phyloP scores from a whole-genome alignment of 2,888 invertebrate genomes.

The Zygothrica quintamaculata region DNA sequence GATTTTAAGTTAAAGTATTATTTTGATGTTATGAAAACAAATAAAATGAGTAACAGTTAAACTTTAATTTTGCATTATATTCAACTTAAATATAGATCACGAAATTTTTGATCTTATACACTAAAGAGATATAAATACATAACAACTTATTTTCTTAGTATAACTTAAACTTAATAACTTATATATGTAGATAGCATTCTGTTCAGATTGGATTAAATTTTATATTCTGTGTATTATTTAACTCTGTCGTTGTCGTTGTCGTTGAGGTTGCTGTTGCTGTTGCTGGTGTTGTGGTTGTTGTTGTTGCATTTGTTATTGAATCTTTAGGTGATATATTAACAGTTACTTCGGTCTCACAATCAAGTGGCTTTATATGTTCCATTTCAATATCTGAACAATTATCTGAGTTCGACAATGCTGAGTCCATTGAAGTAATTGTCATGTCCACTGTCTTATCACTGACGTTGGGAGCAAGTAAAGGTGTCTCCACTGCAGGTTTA shows the following conservation, averaged over 20 bases:
- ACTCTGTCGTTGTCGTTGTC: conserved; percentile 39
- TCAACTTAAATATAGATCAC: conserved; percentile 71
- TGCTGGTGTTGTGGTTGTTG: conserved; percentile 30
- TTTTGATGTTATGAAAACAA: background rate
- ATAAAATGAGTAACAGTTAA: conserved; percentile 16
- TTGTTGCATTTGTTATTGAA: conserved; percentile 39
- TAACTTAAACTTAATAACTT: conserved; percentile 59
- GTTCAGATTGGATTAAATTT: conserved; percentile 23
- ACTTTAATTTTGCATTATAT: conserved; percentile 47
- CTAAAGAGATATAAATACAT: conserved; percentile 75
- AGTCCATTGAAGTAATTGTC: conserved; percentile 84
- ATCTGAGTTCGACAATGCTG: conserved; percentile 84
- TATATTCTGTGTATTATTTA: conserved; percentile 55
- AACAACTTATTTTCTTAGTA: conserved; percentile 67
- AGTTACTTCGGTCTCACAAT: conserved; percentile 44
- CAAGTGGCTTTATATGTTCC: conserved; percentile 66
- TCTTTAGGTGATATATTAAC: conserved; percentile 49
- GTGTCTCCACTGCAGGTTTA: conserved; percentile 68
- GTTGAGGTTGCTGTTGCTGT: conserved; percentile 44
- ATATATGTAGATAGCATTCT: conserved; percentile 27
- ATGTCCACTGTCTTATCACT: conserved; percentile 83
- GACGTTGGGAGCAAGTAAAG: conserved; percentile 59
- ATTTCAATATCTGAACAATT: conserved; percentile 83
- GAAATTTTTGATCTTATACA: conserved; percentile 75
- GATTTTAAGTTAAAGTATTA: no score